Evolutionary conservation across 2,797 vertebrate genomes (phyloP).

Genomic region (Eidolon dupreanum): DNA sequence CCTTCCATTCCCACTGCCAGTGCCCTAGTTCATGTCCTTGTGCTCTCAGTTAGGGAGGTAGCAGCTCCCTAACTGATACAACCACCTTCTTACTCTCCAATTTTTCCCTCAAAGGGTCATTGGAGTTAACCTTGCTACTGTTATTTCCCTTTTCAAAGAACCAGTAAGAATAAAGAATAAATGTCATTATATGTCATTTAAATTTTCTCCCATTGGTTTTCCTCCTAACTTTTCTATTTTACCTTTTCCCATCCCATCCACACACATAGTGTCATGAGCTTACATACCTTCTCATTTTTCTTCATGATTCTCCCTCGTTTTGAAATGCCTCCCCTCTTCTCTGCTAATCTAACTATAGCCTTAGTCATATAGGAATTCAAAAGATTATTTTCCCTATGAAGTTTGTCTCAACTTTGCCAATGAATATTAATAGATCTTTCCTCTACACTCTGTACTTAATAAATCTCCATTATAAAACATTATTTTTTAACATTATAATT

Average conservation of each 20-base stretch:
- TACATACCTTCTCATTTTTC: background rate
- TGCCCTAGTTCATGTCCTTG: background rate
- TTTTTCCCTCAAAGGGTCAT: background rate
- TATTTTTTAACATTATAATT: background rate
- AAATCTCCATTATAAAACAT: background rate
- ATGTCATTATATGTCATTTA: background rate
- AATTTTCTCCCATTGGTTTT: background rate
- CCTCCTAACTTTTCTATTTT: background rate
- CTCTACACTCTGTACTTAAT: background rate
- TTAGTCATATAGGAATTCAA: background rate
- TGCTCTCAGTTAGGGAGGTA: background rate
- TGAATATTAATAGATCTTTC: background rate
- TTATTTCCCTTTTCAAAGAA: background rate
- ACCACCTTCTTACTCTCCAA: background rate
- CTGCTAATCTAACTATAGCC: background rate
- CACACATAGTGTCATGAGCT: background rate
- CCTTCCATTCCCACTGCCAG: background rate
- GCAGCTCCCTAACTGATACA: background rate
- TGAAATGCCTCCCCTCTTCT: background rate
- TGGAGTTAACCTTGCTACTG: background rate
- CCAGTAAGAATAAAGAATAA: background rate
- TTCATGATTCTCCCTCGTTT: background rate
- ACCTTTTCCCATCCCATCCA: background rate
- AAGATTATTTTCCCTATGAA: background rate
- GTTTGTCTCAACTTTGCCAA: background rate